A percentile compares a stretch with the other conserved stretches of the same genome.
Evolutionary conservation across 2,797 vertebrate species (phyloP).

Genomic region (Lepidocolaptes lacrymiger): DNA sequence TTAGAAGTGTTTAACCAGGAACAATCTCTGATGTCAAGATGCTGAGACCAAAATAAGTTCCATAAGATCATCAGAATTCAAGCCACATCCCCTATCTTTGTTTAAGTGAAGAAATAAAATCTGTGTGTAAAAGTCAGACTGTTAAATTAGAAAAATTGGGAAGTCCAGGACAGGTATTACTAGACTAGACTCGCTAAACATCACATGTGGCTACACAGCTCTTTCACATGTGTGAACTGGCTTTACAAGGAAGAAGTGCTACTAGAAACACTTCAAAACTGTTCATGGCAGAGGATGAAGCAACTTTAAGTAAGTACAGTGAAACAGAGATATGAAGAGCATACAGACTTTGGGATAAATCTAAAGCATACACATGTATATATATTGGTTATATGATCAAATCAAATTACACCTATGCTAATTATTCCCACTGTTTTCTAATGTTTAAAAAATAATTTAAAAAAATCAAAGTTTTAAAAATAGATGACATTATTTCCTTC

Average conservation of each 20-base stretch:
- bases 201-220: neutral
- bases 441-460: neutral
- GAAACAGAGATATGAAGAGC: neutral
- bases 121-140: neutral
- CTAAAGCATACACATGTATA: accelerated
- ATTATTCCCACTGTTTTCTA: neutral
- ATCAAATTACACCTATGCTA: neutral
- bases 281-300: neutral
- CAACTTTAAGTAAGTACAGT: neutral
- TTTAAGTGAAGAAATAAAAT: neutral
- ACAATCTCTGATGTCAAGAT: neutral
- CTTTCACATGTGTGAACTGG: neutral
- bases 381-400: neutral
- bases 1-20: neutral
- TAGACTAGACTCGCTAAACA: neutral
- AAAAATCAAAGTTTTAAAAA: neutral
- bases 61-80: neutral
- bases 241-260: neutral
- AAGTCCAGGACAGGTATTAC: neutral
- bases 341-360: neutral
- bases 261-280: neutral
- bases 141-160: neutral
- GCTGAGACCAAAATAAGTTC: neutral
- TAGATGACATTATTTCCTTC: neutral
- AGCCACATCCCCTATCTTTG: neutral